phyloP scores from a whole-genome alignment of 2,797 vertebrate genomes.

The Eidolon dupreanum region DNA sequence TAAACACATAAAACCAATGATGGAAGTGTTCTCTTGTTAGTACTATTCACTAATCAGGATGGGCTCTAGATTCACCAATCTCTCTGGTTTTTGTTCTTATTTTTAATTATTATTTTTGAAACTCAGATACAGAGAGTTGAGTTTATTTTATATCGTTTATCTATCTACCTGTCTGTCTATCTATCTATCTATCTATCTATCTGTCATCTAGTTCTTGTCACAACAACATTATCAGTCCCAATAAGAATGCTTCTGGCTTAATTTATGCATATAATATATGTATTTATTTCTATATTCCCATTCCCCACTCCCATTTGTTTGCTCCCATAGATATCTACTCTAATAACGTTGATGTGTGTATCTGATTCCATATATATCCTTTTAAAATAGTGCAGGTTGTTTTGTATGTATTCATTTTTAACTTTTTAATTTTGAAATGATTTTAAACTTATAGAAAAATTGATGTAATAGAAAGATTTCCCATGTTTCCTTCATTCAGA shows the following conservation, averaged over 20 bases:
- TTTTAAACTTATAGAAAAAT: conserved; percentile 25
- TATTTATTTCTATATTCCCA: background rate
- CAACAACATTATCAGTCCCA: background rate
- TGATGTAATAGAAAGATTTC: background rate
- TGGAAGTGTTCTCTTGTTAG: background rate
- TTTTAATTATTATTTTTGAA: conserved; percentile 11
- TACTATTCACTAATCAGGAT: background rate
- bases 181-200: background rate
- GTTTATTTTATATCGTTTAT: background rate
- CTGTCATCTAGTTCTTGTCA: background rate
- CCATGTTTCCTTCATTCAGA: background rate
- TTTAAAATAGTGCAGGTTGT: background rate
- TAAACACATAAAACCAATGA: background rate
- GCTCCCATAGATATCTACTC: background rate
- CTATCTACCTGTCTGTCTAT: background rate
- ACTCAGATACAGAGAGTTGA: background rate
- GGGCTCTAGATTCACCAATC: background rate
- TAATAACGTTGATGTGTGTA: background rate
- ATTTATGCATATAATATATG: background rate
- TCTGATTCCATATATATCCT: background rate
- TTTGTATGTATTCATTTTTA: background rate
- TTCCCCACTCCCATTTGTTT: background rate
- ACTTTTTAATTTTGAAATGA: background rate
- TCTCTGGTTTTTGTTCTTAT: background rate
- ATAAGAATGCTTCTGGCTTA: background rate